Evolutionary conservation across 1,140 invertebrate species (phyloP).

Genomic region (Cryptotermes secundus): DNA sequence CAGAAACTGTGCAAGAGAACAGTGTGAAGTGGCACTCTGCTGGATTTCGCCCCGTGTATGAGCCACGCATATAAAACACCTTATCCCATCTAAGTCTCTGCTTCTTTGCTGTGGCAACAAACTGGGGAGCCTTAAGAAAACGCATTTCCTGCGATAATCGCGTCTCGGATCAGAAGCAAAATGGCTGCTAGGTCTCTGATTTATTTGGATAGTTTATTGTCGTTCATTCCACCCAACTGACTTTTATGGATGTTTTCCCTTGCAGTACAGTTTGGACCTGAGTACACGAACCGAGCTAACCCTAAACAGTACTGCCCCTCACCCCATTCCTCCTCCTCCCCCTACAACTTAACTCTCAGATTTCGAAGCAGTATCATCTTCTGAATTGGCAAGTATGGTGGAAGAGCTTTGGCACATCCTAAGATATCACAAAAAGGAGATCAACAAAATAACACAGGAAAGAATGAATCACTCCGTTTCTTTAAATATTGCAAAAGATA

Average conservation of each 20-base stretch:
- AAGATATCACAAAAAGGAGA: not conserved
- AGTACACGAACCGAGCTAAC: not conserved
- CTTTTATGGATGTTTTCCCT: conserved; percentile 46
- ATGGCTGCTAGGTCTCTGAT: conserved; percentile 43
- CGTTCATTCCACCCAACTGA: conserved; percentile 46
- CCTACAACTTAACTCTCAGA: not conserved
- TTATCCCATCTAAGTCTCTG: not conserved
- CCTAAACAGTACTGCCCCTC: not conserved
- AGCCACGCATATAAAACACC: not conserved
- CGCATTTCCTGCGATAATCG: conserved; percentile 42
- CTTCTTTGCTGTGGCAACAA: not conserved
- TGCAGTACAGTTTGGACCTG: not conserved
- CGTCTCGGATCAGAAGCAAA: conserved; percentile 44
- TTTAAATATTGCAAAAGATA: not conserved
- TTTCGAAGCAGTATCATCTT: not conserved
- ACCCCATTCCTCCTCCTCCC: not conserved
- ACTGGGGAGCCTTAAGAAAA: conserved; percentile 26
- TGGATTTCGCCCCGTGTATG: not conserved
- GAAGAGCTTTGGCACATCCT: not conserved
- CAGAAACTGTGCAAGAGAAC: too few relatives aligned
- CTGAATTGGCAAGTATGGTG: not conserved
- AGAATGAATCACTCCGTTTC: not conserved
- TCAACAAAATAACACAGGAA: not conserved
- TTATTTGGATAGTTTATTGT: conserved; percentile 48
- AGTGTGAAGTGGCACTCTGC: too few relatives aligned